Percentiles rank a stretch among this genome's conserved stretches.
Evolutionary conservation across 2,888 invertebrate species (phyloP).

Genomic region (Ormyrus labotus): DNA sequence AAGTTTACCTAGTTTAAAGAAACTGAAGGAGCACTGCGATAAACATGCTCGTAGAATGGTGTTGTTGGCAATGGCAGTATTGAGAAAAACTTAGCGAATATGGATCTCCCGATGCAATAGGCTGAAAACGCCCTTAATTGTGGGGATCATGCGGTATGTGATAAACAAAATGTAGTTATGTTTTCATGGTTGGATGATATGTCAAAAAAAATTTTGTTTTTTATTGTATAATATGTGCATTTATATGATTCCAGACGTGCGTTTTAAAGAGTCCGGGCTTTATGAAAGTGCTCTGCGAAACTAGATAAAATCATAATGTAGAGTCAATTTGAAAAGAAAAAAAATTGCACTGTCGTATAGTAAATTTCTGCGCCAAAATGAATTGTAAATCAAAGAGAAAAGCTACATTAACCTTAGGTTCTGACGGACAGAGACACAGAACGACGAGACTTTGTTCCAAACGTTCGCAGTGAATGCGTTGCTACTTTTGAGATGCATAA

Average conservation of each 20-base stretch:
- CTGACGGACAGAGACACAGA: no score
- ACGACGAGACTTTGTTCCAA: no score
- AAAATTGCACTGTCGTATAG: conserved; percentile 45
- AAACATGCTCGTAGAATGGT: neutral
- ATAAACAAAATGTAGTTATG: conserved; percentile 18
- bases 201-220: conserved; percentile 61
- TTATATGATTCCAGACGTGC: conserved; percentile 75
- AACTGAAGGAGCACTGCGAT: no score
- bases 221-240: conserved; percentile 75
- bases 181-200: conserved; percentile 55
- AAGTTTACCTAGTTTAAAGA: no score
- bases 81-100: conserved; percentile 4
- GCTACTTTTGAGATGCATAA: no score
- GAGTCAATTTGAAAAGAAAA: conserved; percentile 56
- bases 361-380: neutral
- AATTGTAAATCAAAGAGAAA: conserved; percentile 13
- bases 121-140: conserved; percentile 7
- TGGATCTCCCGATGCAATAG: conserved; percentile 27
- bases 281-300: conserved; percentile 71
- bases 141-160: conserved; percentile 69
- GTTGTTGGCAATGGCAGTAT: neutral
- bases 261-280: conserved; percentile 71
- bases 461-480: no score
- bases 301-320: neutral
- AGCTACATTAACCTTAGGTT: neutral